Evolutionary conservation across 2,113 vertebrate genomes (phyloP).

Genomic region (Calonectris borealis): DNA sequence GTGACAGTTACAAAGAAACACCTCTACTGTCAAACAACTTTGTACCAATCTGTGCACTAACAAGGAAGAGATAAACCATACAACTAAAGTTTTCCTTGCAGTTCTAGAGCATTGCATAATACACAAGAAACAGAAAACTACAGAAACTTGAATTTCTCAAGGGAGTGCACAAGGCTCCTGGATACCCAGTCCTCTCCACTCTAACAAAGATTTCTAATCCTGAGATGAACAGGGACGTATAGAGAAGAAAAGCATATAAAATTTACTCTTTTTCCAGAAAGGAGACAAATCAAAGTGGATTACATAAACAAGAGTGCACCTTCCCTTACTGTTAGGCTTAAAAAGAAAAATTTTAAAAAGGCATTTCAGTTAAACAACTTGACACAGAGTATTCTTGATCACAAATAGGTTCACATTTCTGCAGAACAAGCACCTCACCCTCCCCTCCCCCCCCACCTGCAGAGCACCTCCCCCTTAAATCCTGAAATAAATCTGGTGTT

Average conservation of each 20-base stretch:
- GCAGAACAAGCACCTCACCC: background rate
- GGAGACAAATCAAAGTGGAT: background rate
- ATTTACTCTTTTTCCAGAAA: background rate
- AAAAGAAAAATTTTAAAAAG: background rate
- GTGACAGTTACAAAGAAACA: background rate
- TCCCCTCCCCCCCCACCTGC: accelerated
- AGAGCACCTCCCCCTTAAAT: background rate
- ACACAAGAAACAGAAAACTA: background rate
- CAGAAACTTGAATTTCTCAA: background rate
- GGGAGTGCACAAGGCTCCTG: background rate
- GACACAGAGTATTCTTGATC: background rate
- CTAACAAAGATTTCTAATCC: background rate
- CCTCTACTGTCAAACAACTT: background rate
- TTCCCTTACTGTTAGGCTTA: background rate
- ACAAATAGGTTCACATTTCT: background rate
- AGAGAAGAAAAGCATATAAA: background rate
- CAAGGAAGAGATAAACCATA: background rate
- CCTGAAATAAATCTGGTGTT: background rate
- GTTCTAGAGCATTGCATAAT: background rate
- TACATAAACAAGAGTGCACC: background rate
- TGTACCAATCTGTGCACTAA: background rate
- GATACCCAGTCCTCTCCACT: background rate
- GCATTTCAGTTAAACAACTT: background rate
- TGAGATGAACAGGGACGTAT: background rate
- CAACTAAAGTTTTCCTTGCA: background rate